phyloP scores from a whole-genome alignment of 2,888 invertebrate species.

The Erpobdella octoculata region DNA sequence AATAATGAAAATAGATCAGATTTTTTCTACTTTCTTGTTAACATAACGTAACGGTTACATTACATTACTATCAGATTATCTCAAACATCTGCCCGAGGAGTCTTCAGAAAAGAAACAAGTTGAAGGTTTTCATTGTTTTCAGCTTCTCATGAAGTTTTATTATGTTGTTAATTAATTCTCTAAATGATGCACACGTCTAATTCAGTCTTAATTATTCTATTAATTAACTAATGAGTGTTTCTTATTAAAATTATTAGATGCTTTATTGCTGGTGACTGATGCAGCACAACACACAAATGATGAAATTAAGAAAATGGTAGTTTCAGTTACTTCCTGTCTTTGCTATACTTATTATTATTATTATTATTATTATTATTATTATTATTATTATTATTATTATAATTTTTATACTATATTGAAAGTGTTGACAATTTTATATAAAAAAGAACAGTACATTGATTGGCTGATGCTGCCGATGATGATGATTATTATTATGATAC shows the following conservation, averaged over 20 bases:
- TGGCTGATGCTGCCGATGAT: too few relatives aligned
- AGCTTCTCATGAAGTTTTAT: not conserved
- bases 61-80: conserved; percentile 33
- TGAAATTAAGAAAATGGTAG: conserved; percentile 37
- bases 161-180: not conserved
- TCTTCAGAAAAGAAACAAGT: conserved; percentile 31
- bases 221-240: not conserved
- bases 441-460: too few relatives aligned
- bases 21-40: too few relatives aligned
- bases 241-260: conserved; percentile 29
- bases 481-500: too few relatives aligned
- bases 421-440: too few relatives aligned
- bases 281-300: conserved; percentile 38
- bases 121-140: conserved; percentile 24
- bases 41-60: too few relatives aligned
- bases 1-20: too few relatives aligned
- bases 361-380: too few relatives aligned
- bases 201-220: not conserved
- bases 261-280: conserved; percentile 33
- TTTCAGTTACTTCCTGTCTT: not conserved
- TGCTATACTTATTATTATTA: not conserved
- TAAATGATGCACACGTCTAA: not conserved
- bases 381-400: too few relatives aligned
- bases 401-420: too few relatives aligned
- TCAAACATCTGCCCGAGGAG: conserved; percentile 34